Evolutionary conservation across 2,113 vertebrate species (phyloP), one percentile per base, ranked within the genome.

Genomic region (Rhipidura dahli): DNA sequence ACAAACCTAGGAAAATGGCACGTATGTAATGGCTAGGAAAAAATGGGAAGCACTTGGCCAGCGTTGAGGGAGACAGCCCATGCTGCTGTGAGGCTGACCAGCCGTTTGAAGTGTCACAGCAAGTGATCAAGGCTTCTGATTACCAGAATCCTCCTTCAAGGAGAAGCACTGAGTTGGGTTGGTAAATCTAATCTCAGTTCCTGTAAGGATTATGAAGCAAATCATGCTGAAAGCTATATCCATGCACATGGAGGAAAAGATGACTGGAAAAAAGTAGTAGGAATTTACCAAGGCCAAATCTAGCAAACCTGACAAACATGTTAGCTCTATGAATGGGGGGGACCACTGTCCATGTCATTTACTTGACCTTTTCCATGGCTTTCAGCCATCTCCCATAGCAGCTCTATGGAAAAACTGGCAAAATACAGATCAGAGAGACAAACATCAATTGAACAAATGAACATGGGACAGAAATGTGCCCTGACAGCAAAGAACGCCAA

Each of bases 181-280:
- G n/a, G 9, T 30, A 70, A 71, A 61, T 51, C 35, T 66, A 56
- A 47, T 17, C 27, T 57, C 63, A 47, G 42, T 39, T 28, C n/a
- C 47, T 71, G 13, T 11, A 77, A 88, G 21, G n/a, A 31, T 66
- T 68, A n/a, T 24, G 17, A 88, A 66, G 53, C 20, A 88, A 84
- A 77, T 49, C 23, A 6, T 11, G 4, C 42, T 53, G 64, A 17
- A 82, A 85, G 40, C 7, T 45, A 31, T 45, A 64, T 11, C 7
- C 66, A 51, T 9, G 16, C 8, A 75, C 13, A 79, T 0, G 0
- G 39, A 87, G 0, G 2, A 89, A 54, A 70, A 75, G 11, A n/a
- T 39, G 47, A 79, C 23, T 9, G 13, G 39, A 69, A 83, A 45
- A 57, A 85, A 37, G 39, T 3, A 64, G 22, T 3, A 63, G 26